A percentile compares a stretch with the other conserved stretches of the same genome.
Conservation (phyloP, 2,888 invertebrate genomes). For the Cantharis rufa region DNA sequence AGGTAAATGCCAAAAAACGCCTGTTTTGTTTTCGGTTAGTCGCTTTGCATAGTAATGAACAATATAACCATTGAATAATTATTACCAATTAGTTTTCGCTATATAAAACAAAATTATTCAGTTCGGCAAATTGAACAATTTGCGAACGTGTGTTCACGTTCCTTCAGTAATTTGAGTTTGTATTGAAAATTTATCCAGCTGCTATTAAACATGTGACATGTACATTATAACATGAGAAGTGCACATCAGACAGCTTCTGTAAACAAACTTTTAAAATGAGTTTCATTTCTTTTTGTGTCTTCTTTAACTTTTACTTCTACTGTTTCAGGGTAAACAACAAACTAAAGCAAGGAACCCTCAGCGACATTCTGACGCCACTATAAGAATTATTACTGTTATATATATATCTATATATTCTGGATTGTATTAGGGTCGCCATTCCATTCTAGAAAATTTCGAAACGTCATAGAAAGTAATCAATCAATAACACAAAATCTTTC, state of each 20-base stretch:
- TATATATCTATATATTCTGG: conserved; percentile 25
- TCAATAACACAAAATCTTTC: conserved; percentile 7
- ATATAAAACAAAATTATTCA: neutral
- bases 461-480: conserved; percentile 14
- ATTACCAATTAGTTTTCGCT: neutral
- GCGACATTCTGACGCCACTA: conserved; percentile 25
- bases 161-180: neutral
- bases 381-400: conserved; percentile 23
- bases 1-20: no score
- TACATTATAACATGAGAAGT: neutral
- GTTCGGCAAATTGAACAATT: neutral
- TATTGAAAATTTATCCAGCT: neutral
- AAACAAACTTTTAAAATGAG: conserved; percentile 9
- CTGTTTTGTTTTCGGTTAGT: no score
- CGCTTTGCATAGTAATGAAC: neutral
- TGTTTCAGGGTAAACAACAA: conserved; percentile 26
- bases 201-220: neutral
- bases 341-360: conserved; percentile 21
- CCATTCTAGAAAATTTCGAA: conserved; percentile 4
- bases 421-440: conserved; percentile 24
- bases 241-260: conserved; percentile 1
- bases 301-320: conserved; percentile 22
- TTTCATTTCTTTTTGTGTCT: conserved; percentile 16
- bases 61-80: neutral
- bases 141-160: neutral